Evolutionary conservation across 1,140 invertebrate species (phyloP), one percentile per base, ranked within the genome.

Genomic region (Eriosoma lanigerum): DNA sequence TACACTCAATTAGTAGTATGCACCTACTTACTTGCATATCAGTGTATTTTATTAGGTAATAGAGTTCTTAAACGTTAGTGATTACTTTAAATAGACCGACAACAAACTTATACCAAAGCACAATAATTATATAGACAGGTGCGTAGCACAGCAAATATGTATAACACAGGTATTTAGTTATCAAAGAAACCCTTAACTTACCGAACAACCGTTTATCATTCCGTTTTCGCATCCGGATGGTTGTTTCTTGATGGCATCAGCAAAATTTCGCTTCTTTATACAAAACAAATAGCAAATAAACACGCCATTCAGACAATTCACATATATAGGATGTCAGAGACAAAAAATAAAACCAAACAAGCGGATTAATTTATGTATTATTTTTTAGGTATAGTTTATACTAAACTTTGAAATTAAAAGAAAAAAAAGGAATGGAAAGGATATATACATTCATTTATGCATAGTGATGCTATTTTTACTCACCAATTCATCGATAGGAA

Each of bases 401-500:
- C n/a, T n/a, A n/a, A n/a, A n/a, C n/a, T n/a, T n/a, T n/a, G n/a
- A n/a, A n/a, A n/a, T n/a, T n/a, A n/a, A n/a, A n/a, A n/a, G n/a
- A n/a, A n/a, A n/a, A n/a, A n/a, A n/a, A 8, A 56, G 12, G 21
- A 68, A 6, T 12, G 8, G 32, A 21, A 5, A 48, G 21, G 46
- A 68, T 26, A 52, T 19, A 72, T n/a, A 64, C 2, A 72, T 8
- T 38, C 32, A 38, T 38, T 4, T 4, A 38, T 38, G 8, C n/a
- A n/a, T n/a, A 38, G 8, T 8, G 32, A 38, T 38, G 8, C 3
- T 38, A 52, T 52, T 62, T 29, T 62, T 58, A 81, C 83, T 84
- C 75, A 84, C 84, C 64, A 84, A 82, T 82, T 84, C 84, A 73
- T 82, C 81, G 26, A 84, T 84, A 29, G 84, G 81, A 32, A 84